Conservation (phyloP, 1,140 invertebrate genomes). For the Drosophila malerkotliana region DNA sequence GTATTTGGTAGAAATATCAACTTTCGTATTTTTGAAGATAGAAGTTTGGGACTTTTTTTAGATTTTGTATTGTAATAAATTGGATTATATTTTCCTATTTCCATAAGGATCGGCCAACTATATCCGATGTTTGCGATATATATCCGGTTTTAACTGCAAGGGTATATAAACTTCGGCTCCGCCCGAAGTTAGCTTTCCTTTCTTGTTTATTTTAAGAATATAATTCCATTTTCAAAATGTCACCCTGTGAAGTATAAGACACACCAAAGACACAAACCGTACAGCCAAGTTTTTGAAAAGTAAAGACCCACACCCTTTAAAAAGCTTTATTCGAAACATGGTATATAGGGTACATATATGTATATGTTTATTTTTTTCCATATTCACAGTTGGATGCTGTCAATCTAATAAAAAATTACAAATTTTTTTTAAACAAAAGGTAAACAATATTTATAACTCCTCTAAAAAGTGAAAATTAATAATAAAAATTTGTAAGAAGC, state of each 20-base stretch:
- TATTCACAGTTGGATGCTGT: slow-evolving; percentile 2
- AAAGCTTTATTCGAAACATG: slow-evolving; percentile 7
- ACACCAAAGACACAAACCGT: background rate
- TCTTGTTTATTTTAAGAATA: slow-evolving; percentile 9
- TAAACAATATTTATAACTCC: background rate
- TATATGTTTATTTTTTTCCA: background rate
- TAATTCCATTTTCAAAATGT: too few species aligned
- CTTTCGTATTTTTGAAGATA: too few species aligned
- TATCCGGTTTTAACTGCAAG: too few species aligned
- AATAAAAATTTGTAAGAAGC: background rate
- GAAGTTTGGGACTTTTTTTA: too few species aligned
- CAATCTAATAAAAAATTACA: background rate
- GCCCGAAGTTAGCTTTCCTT: too few species aligned
- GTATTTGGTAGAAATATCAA: too few species aligned
- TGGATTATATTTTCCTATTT: too few species aligned
- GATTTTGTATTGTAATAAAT: too few species aligned
- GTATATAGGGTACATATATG: background rate
- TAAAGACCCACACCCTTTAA: background rate
- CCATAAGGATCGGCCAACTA: too few species aligned
- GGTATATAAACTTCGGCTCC: too few species aligned
- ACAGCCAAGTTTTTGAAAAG: background rate
- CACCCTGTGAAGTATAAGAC: slow-evolving; percentile 18
- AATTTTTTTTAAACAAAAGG: background rate
- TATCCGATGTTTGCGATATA: too few species aligned
- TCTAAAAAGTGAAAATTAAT: background rate